Base-by-base conservation (phyloP, 1,140 invertebrate genomes). In the Ctenoplectra terminalis region DNA sequence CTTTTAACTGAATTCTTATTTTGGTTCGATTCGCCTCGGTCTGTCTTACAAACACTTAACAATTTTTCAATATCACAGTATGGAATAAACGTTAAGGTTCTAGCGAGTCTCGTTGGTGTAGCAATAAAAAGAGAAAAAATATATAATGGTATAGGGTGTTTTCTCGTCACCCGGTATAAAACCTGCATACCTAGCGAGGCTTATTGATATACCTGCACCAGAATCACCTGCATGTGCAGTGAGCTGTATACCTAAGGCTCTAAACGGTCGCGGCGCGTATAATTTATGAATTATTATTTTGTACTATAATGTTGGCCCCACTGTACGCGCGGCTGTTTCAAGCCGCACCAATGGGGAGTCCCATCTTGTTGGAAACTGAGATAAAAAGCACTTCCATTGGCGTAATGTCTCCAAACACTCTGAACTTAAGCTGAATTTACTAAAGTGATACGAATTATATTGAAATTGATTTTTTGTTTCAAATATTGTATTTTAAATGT, bases 271-370 rank as follows among this genome's bases (percentile, higher is more conserved):
- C 71, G 83, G 83, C 88, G 86, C 85, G 88, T 90, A 92, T 92
- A 91, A 92, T 92, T 92, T 91, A 92, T 92, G 91, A 92, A 92
- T 92, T 92, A 92, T 92, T 91, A 92, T 92, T 92, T 91, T 89
- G 90, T 90, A 88, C 86, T 88, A 88, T 91, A 91, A 90, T 92
- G 90, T 91, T 82, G 82, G 82, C 61, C 64, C 58, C 67, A 81
- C 63, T 46, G 83, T 86, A 85, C 73, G 60, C 79, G 66, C 67
- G 70, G 80, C 84, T 81, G 66, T 83, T 79, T 83, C 83, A 76
- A 87, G 73, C 60, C 76, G 58, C 75, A 75, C 66, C 79, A 64
- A 66, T 37, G 72, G 78, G 82, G 74, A 83, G 80, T 75, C 73
- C 70, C 88, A 78, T 89, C 88, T 88, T 85, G 82, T 89, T 88